Evolutionary conservation across 2,888 invertebrate genomes (phyloP).

Genomic region (Proisotoma minuta): DNA sequence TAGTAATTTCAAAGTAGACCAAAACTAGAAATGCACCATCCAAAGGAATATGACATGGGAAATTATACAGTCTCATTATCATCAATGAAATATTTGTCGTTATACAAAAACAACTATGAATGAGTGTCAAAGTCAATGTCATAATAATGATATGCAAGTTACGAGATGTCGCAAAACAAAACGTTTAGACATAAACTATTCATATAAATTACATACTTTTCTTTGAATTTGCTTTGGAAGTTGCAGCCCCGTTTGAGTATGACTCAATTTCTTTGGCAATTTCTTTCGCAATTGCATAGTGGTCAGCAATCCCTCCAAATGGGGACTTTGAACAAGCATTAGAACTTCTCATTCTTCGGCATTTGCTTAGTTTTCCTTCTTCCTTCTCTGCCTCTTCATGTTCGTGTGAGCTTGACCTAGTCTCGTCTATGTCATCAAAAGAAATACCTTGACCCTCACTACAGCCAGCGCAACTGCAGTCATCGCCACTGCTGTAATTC

Average conservation of each 20-base stretch:
- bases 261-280: slow-evolving; percentile 47
- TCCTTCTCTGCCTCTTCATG: slow-evolving; percentile 16
- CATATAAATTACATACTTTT: slow-evolving; percentile 35
- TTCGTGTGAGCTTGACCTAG: slow-evolving; percentile 16
- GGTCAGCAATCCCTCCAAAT: slow-evolving; percentile 47
- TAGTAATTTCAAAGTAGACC: too few relatives aligned
- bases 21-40: too few relatives aligned
- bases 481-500: background rate
- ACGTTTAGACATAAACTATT: too few relatives aligned
- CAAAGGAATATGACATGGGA: too few relatives aligned
- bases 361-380: slow-evolving; percentile 13
- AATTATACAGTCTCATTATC: too few relatives aligned
- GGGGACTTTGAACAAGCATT: slow-evolving; percentile 39
- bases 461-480: background rate
- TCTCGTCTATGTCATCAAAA: background rate
- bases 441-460: too few relatives aligned
- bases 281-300: slow-evolving; percentile 47
- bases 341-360: slow-evolving; percentile 21
- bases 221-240: slow-evolving; percentile 40
- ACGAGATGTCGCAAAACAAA: too few relatives aligned
- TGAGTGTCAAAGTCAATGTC: background rate
- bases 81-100: too few relatives aligned
- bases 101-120: too few relatives aligned
- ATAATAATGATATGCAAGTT: too few relatives aligned
- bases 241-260: slow-evolving; percentile 40